Evolutionary conservation across 2,888 invertebrate genomes (phyloP).

Genomic region (Cephalotes varians): DNA sequence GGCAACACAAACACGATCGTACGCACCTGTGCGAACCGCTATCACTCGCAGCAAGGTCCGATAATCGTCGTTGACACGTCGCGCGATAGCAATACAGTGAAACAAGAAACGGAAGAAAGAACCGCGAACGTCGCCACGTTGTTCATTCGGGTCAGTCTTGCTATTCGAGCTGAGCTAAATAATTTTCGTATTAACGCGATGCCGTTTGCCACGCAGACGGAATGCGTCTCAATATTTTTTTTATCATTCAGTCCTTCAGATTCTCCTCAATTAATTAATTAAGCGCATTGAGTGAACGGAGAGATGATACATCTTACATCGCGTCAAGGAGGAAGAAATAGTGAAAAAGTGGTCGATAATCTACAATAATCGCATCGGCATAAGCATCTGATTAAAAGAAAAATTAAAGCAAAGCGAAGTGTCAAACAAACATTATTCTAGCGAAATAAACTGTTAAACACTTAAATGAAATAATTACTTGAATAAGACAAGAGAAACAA

Average conservation of each 20-base stretch:
- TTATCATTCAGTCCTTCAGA: not conserved
- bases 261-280: conserved; percentile 1
- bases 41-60: conserved; percentile 22
- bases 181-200: conserved; percentile 10
- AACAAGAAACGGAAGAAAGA: conserved; percentile 51
- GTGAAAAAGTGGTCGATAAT: conserved; percentile 10
- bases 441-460: not conserved
- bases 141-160: not conserved
- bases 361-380: not conserved
- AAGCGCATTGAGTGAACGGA: not conserved
- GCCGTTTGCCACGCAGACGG: not conserved
- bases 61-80: conserved; percentile 36
- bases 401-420: not conserved
- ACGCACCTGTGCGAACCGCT: conserved; percentile 45
- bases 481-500: not conserved
- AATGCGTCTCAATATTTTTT: conserved; percentile 1
- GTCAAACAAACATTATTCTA: not conserved
- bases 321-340: not conserved
- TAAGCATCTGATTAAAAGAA: not conserved
- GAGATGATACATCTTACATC: not conserved
- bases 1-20: not conserved
- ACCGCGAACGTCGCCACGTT: conserved; percentile 44
- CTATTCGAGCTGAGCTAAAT: not conserved
- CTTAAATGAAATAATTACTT: conserved; percentile 4
- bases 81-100: conserved; percentile 45